Base-by-base conservation (phyloP, 1,140 invertebrate species). In the Aethina tumida region DNA sequence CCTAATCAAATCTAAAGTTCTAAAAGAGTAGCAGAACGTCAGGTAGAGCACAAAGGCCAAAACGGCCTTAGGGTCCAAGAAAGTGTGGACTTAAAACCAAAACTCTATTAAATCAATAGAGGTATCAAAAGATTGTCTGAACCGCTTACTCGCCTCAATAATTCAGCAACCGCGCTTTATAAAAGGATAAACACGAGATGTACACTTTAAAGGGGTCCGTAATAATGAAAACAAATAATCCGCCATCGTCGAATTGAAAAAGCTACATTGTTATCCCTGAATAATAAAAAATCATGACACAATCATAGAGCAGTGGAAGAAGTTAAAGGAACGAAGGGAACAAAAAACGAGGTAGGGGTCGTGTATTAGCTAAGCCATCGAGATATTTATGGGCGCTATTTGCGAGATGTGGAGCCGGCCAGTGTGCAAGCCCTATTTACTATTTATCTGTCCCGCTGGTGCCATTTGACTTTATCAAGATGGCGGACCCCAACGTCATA, bases 341-440 rank as follows among this genome's bases (percentile, higher is more conserved):
- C 26, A 31, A 29, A 39, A 39, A 20, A 29, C 19, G 4, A 22
- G 8, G 19, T 6, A 22, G 19, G 16, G 21, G 32, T 30, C 27
- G 30, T 39, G 28, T 39, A 39, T 39, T 39, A 39, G 28, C 29
- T 25, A 39, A 39, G 12, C 37, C 27, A n/a, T 39, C 45, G 13
- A 36, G 49, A 56, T 52, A 58, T 58, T 58, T 58, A 58, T 56
- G 52, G 49, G 20, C 35, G 51, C 53, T 47, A 58, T 58, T 58
- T 58, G 48, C 35, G 44, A 45, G 53, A 56, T 49, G 49, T 51
- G 55, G 52, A 43, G n/a, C 37, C 41, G 44, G 46, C 43, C 50
- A 49, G 47, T 41, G 47, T 47, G 41, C 50, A 45, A 43, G 47
- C 49, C 56, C 53, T 58, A 56, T 56, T 56, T 52, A 54, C 51